Evolutionary conservation across 2,888 invertebrate genomes (phyloP), one percentile per base, ranked within the genome.

Genomic region (Epirrhoe alternata): DNA sequence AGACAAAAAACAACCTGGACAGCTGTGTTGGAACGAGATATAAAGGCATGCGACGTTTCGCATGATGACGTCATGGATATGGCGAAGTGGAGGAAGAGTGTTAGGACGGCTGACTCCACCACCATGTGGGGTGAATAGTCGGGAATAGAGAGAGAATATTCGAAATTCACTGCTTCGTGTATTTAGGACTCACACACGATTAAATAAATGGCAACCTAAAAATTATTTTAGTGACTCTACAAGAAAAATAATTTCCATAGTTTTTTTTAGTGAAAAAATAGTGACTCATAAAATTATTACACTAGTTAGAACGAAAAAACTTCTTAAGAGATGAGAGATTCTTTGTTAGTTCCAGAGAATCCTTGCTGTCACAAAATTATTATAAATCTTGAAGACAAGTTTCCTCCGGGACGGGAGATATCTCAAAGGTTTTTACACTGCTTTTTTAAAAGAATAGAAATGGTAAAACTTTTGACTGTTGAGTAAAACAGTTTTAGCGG

Each of bases 341-440:
- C 65, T 66, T 63, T 56, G 54, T 64, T 59, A 66, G 66, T 67
- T 66, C 24, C 56, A 61, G 63, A 71, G 73, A 70, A 68, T 66
- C 65, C 64, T 50, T 68, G 60, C 64, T 70, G 68, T 72, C 73
- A 67, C 59, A 64, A 69, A 70, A 71, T 73, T 74, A 69, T 73
- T 73, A 74, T 74, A 74, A 74, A 74, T 74, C 74, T 74, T 69
- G 52, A 30, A 67, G 74, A 74, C 73, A 71, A 64, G 67, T 62
- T 70, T 63, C 73, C 70, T 65, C 64, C 12, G 12, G 59, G 59
- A 62, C 53, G 64, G 16, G 54, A 58, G 70, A 73, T 71, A 70
- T 72, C 64, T 64, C 62, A 62, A 59, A 49, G 69, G 67, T 67
- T 71, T 70, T 73, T 71, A 68, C 69, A 60, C 69, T 64, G 57